Evolutionary conservation across 2,797 vertebrate genomes (phyloP).

Genomic region (Furcifer pardalis): DNA sequence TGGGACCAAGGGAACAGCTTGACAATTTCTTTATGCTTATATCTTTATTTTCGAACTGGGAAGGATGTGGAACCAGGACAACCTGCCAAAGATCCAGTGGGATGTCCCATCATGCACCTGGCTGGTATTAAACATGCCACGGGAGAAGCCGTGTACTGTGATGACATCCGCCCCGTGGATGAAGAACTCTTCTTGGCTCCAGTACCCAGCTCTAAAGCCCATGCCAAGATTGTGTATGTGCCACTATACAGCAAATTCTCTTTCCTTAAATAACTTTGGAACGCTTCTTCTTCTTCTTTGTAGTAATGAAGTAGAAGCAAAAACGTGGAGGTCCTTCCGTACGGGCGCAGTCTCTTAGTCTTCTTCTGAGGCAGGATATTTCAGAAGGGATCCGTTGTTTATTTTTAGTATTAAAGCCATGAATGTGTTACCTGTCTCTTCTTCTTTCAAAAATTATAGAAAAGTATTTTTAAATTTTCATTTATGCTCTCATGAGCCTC

Average conservation of each 20-base stretch:
- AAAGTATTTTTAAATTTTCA: background rate
- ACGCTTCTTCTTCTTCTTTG: background rate
- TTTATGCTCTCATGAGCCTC: background rate
- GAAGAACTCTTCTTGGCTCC: constrained; percentile 85
- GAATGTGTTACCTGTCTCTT: background rate
- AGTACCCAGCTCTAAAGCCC: constrained; percentile 87
- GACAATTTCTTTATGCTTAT: background rate
- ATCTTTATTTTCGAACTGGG: background rate
- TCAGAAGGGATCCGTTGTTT: background rate
- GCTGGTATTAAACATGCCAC: constrained; percentile 88
- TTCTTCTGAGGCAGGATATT: background rate
- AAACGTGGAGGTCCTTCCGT: background rate
- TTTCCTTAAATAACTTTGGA: background rate
- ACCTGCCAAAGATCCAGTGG: constrained; percentile 81
- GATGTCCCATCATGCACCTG: constrained; percentile 86
- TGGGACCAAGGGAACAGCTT: background rate
- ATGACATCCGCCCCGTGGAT: constrained; percentile 84
- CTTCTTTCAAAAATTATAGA: background rate
- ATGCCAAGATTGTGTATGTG: constrained; percentile 88
- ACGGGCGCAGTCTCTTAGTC: too few relatives aligned
- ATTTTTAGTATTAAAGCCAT: background rate
- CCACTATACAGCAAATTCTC: background rate
- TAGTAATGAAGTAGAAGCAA: background rate
- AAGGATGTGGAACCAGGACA: constrained; percentile 71
- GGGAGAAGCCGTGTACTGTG: constrained; percentile 88